Evolutionary conservation across 1,140 invertebrate genomes (phyloP), one percentile per base, ranked within the genome.

Genomic region (Drosophila takahashii): DNA sequence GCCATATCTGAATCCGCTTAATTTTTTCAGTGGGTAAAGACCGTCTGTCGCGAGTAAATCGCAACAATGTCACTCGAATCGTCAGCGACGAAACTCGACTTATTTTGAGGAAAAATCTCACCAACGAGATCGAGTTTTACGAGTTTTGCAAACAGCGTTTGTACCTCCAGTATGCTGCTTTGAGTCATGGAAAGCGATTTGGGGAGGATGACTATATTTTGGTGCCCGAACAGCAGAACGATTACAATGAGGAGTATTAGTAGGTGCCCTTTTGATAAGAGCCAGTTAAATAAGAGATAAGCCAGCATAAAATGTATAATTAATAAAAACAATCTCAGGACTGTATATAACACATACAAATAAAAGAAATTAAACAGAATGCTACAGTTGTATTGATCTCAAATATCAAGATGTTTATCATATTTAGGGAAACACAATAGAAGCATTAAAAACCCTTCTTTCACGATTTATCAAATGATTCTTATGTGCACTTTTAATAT

Each of bases 71-170:
- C 6, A 92, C 77, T 27, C 71, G 81, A 15, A 50, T 73, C 13
- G 89, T 90, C 2, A 92, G 90, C 47, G 81, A 90, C 1, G 85
- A 90, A 53, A 90, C 89, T 4, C 81, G 81, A 8, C 59, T 77
- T 8, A 64, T 92, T 1, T 61, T 92, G 3, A 47, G 85, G 22
- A 89, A 79, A 47, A 92, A 92, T 69, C 69, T 92, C 0, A 91
- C 90, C 15, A 81, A 81, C 36, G 90, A 92, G 60, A 90, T 92
- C 27, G 90, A 92, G 42, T 92, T 92, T 53, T 92, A 92, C 47
- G 90, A 92, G 42, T 92, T 92, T 56, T 92, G 91, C 42, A 92
- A 92, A 16, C 91, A 92, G 37, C 89, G 91, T 34, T 57, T 92
- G 13, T 92, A 92, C 65, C 67, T 91, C 11, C 91, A 92, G 64